Base-by-base conservation (phyloP, 2,888 invertebrate species). In the Eulithis testata region DNA sequence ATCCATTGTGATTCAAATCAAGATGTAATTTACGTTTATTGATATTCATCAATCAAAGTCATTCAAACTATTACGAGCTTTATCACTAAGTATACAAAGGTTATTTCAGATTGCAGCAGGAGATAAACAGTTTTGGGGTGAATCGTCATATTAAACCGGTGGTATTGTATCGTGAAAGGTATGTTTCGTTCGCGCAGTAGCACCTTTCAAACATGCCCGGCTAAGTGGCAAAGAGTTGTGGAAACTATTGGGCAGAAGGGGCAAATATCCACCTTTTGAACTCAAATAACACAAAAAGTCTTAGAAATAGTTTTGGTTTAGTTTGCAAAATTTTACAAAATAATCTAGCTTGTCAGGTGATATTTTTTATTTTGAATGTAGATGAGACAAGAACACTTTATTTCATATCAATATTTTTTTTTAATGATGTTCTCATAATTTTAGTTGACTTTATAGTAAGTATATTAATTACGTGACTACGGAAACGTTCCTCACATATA, bases 121-220 rank as follows among this genome's bases (percentile, higher is more conserved):
- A 60, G 14, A 55, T 67, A 61, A 85, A 79, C 81, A 65, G 76
- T 75, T 79, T 84, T 80, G 81, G 85, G 84, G 82, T 84, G 86
- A 86, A 84, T 84, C 84, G 82, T 79, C 78, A 84, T 88, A 89
- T 86, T 88, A 88, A 89, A 89, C 80, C 83, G 73, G 76, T 77
- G 76, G 83, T 73, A 86, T 89, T 89, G 88, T 85, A 74, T 83
- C 79, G 77, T 73, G 81, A 78, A 85, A 90, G 90, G 89, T 89
- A 88, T 85, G 87, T 85, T 85, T 82, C 82, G 81, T 86, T 86
- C 86, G 81, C 86, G 79, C 85, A 78, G 82, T 78, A 77, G 82
- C 87, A 89, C 89, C 90, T 90, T 87, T 85, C 83, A 79, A 80
- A 79, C 75, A 72, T 75, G 79, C 74, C 72, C 75, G 73, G 71